Evolutionary conservation across 2,797 vertebrate species (phyloP), one percentile per base, ranked within the genome.

Genomic region (Sorex maritimensis): DNA sequence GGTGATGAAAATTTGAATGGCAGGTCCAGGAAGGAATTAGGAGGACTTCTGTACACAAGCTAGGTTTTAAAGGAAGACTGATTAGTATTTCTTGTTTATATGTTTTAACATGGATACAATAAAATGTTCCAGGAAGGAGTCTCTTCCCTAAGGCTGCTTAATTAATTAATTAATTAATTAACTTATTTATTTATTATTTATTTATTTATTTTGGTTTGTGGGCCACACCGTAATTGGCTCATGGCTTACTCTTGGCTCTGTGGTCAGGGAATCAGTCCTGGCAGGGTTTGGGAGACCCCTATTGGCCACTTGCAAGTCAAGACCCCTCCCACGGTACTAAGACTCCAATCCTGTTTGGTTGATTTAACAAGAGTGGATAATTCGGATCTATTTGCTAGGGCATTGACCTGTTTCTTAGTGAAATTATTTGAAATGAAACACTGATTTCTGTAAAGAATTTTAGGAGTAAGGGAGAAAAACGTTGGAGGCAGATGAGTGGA

Each of bases 61-160:
- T 41, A 78, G 61, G 26, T 74, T 28, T 86, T 88, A 86, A 71
- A 55, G n/a, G 41, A 83, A 83, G 46, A 0, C 6, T 38, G 23
- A 13, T 87, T 73, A 90, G 41, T 14, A 55, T 58, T 90, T 73
- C 24, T 88, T 77, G 13, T 46, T 90, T 41, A 24, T 88, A 41
- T 71, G 24, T 94, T 91, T 88, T 49, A 67, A 91, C n/a, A 55
- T 80, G 15, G 30, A n/a, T 49, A 81, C 26, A 74, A 65, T 58
- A 79, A 58, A 19, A 72, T 58, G 17, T 61, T 55, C n/a, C 83
- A n/a, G 58, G 68, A 52, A 73, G 15, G 5, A 13, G 2, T 78
- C 85, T 92, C 5, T 44, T 75, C 17, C 10, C 55, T 68, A 2
- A 0, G 69, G 4, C 82, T 92, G 21, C 58, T 88, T 34, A 34